These are phyloP conservation scores for Amblyopsis hoosieri DNA, from an alignment of 2,797 vertebrate genomes.

Conservation along the genomic window DNA sequence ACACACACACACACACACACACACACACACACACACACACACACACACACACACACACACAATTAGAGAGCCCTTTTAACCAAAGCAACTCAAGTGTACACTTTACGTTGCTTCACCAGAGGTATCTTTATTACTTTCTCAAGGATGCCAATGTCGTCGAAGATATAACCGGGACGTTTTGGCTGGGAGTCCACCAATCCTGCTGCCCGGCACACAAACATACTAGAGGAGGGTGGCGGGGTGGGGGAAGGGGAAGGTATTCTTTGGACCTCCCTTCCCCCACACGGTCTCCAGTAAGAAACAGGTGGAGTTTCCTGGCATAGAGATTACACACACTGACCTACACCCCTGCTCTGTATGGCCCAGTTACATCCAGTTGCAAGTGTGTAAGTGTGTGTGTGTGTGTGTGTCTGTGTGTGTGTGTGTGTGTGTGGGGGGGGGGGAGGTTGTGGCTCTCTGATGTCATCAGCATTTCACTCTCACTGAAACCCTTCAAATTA, in stretches of 20 bases:
- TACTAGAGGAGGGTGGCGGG: not conserved
- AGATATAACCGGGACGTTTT: no score
- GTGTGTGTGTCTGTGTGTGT: not conserved
- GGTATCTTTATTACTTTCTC: no score
- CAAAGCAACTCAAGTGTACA: not conserved
- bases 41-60: not conserved
- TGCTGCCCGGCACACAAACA: not conserved
- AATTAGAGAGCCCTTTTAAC: no score
- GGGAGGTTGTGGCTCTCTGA: not conserved
- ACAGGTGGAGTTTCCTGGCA: constrained; percentile 67
- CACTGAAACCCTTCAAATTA: constrained; percentile 17
- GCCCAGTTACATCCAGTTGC: constrained; percentile 8
- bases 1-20: not conserved
- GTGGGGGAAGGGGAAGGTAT: not conserved
- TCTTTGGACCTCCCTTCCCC: not conserved
- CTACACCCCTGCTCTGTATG: constrained; percentile 17
- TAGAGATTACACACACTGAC: constrained; percentile 22
- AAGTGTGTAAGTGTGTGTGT: constrained; percentile 1
- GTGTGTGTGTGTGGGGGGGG: not conserved
- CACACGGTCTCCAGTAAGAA: constrained; percentile 13
- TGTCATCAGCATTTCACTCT: constrained; percentile 10
- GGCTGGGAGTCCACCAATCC: no score
- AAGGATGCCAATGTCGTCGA: no score
- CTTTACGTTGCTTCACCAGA: no score
- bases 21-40: no score